Evolutionary conservation across 1,140 invertebrate species (phyloP).

Genomic region (Philopotamus ludificatus): DNA sequence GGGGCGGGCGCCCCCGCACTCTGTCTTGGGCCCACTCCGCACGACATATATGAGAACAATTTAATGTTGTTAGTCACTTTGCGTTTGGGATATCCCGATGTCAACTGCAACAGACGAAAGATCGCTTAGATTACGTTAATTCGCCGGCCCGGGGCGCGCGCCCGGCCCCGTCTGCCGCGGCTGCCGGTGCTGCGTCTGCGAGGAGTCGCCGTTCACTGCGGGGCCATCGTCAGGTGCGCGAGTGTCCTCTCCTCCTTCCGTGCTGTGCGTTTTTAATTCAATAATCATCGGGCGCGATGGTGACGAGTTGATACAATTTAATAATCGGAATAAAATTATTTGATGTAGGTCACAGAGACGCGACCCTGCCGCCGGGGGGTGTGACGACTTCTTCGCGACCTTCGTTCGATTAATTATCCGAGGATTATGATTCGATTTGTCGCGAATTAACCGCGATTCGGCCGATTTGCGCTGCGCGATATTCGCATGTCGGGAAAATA

Average conservation of each 20-base stretch:
- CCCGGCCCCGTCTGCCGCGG: slow-evolving; percentile 43
- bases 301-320: slow-evolving; percentile 40
- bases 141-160: slow-evolving; percentile 15
- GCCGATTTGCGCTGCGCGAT: not conserved
- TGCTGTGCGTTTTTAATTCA: slow-evolving; percentile 27
- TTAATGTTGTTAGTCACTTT: slow-evolving; percentile 43
- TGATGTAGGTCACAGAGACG: slow-evolving; percentile 33
- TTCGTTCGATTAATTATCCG: no score
- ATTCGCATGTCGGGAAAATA: no score
- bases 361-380: not conserved
- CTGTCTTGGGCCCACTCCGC: slow-evolving; percentile 24
- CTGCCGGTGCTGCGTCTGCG: slow-evolving; percentile 45
- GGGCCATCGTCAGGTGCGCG: slow-evolving; percentile 8
- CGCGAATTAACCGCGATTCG: not conserved
- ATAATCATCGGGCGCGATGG: slow-evolving; percentile 29
- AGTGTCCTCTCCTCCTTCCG: slow-evolving; percentile 7
- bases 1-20: slow-evolving; percentile 11
- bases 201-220: slow-evolving; percentile 19
- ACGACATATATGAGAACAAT: slow-evolving; percentile 42
- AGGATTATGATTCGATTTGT: slow-evolving; percentile 2
- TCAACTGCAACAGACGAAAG: slow-evolving; percentile 41
- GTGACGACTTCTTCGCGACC: not conserved
- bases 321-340: slow-evolving; percentile 38
- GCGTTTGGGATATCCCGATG: slow-evolving; percentile 41
- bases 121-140: slow-evolving; percentile 40